Conservation (phyloP, 2,888 invertebrate genomes). For the Drosophila monieri region DNA sequence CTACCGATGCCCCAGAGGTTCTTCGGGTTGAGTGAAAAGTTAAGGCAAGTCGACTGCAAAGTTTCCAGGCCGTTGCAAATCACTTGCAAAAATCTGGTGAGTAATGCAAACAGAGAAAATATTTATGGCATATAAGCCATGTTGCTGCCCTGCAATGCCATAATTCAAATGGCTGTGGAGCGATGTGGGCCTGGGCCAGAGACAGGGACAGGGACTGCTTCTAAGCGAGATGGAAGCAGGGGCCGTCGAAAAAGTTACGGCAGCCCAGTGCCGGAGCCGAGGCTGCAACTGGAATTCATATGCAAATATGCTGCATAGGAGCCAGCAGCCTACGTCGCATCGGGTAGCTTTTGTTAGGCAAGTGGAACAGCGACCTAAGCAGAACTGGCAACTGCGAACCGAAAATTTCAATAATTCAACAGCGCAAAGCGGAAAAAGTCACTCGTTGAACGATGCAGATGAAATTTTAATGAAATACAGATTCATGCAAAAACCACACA, state of each 20-base stretch:
- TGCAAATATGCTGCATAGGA: slow-evolving; percentile 41
- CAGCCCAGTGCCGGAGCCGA: slow-evolving; percentile 26
- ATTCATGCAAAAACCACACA: slow-evolving; percentile 63
- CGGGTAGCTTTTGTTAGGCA: slow-evolving; percentile 45
- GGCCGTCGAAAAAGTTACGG: slow-evolving; percentile 45
- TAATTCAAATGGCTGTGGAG: slow-evolving; percentile 67
- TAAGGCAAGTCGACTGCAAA: slow-evolving; percentile 56
- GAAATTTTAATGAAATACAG: slow-evolving; percentile 80
- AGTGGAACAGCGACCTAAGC: slow-evolving; percentile 40
- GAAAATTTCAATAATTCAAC: slow-evolving; percentile 79
- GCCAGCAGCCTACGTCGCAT: slow-evolving; percentile 31
- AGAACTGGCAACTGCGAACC: slow-evolving; percentile 65
- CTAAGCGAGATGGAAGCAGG: slow-evolving; percentile 12
- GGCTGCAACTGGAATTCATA: slow-evolving; percentile 36
- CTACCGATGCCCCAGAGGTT: not conserved
- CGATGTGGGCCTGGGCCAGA: slow-evolving; percentile 20
- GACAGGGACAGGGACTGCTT: not conserved
- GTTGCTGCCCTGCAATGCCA: slow-evolving; percentile 70
- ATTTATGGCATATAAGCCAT: slow-evolving; percentile 73
- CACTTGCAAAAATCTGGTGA: slow-evolving; percentile 63
- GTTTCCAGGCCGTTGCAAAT: slow-evolving; percentile 72
- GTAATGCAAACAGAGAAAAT: slow-evolving; percentile 72
- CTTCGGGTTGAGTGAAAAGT: slow-evolving; percentile 15
- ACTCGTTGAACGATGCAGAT: slow-evolving; percentile 79
- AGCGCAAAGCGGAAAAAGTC: slow-evolving; percentile 78